Percentiles rank a stretch among this genome's conserved stretches.
phyloP scores from a whole-genome alignment of 2,113 vertebrate genomes.

The Chloropsis cyanopogon region DNA sequence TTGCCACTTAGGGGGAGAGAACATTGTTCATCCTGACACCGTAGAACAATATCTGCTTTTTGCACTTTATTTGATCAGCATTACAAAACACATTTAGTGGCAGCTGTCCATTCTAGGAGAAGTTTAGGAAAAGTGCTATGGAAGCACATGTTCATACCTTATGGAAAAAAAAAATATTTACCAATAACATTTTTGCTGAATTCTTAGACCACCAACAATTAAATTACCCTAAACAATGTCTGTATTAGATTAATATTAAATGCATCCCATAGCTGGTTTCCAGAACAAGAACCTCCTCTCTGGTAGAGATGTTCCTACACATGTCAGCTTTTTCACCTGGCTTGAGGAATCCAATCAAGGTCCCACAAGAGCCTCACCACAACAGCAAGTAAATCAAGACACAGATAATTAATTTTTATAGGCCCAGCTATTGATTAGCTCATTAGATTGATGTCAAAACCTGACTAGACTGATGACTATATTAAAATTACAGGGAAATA shows the following conservation, averaged over 20 bases:
- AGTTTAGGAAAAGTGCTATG: neutral
- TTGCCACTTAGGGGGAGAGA: accelerated
- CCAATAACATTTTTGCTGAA: neutral
- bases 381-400: neutral
- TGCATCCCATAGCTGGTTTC: neutral
- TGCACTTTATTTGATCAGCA: neutral
- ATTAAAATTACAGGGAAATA: neutral
- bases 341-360: neutral
- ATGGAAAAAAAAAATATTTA: accelerated
- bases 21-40: neutral
- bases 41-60: neutral
- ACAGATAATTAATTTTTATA: neutral
- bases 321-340: neutral
- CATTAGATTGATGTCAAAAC: neutral
- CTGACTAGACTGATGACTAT: neutral
- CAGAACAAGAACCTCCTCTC: neutral
- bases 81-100: neutral
- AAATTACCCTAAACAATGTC: neutral
- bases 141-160: neutral
- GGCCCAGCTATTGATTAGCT: neutral
- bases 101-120: neutral
- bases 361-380: neutral
- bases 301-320: neutral
- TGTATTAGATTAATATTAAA: neutral
- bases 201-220: neutral